Percentiles rank a stretch among this genome's conserved stretches.
Conservation (phyloP, 30 jellyfish, hydroid and myxozoan genomes). For the Aurelia coerulea region DNA sequence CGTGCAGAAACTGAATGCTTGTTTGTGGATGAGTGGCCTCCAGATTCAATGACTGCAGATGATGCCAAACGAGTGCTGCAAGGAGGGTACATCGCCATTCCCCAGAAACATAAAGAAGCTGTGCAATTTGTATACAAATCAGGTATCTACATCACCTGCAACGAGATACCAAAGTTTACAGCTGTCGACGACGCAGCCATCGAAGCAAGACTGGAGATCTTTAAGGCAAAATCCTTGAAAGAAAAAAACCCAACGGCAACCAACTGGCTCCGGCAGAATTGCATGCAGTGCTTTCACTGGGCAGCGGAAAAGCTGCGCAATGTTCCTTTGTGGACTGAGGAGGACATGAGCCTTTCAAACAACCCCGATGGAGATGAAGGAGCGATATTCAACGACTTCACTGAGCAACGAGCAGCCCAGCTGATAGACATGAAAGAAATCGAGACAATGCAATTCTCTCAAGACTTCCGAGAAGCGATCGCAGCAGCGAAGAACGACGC, state of each 20-base stretch:
- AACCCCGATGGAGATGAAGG: slow-evolving; percentile 6
- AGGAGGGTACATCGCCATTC: neutral
- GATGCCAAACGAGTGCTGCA: too few species aligned
- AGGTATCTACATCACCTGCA: slow-evolving; percentile 1
- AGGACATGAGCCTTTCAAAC: neutral
- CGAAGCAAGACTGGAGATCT: neutral
- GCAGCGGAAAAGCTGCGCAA: neutral
- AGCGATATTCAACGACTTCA: slow-evolving; percentile 2
- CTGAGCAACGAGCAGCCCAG: neutral
- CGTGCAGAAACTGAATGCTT: too few species aligned
- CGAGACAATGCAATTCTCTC: too few species aligned
- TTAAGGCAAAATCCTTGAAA: neutral
- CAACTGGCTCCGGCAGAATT: neutral
- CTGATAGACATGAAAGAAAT: too few species aligned
- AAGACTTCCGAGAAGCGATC: too few species aligned
- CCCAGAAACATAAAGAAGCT: neutral
- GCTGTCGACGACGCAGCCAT: neutral
- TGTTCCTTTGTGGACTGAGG: neutral
- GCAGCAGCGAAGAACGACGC: too few species aligned
- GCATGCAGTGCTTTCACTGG: slow-evolving; percentile 9
- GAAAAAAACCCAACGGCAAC: neutral
- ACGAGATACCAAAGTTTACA: neutral
- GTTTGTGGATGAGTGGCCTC: slow-evolving; percentile 28
- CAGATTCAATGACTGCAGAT: neutral
- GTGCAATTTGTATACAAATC: neutral